These are phyloP conservation scores for Agrenia bidenticulata DNA, from an alignment of 2,888 invertebrate species.

Conservation along the genomic window DNA sequence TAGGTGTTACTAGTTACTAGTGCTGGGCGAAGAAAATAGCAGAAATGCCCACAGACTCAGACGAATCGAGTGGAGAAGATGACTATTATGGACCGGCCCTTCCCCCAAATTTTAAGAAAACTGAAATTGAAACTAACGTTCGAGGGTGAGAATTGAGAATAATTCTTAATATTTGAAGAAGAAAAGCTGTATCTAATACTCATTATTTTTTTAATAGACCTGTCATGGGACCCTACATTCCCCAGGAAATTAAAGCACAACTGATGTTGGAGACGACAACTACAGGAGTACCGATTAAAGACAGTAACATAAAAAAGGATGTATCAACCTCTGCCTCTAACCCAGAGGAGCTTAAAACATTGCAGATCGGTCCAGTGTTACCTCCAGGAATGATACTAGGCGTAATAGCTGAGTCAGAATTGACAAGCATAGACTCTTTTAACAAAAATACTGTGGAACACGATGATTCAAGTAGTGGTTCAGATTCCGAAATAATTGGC, in stretches of 20 bases:
- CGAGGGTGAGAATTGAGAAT: background rate
- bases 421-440: background rate
- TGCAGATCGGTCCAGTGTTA: conserved; percentile 28
- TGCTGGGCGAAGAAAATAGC: background rate
- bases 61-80: conserved; percentile 27
- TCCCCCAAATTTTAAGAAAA: conserved; percentile 31
- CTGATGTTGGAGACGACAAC: no score
- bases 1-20: no score
- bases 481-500: conserved; percentile 35
- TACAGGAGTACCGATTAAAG: background rate
- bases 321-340: background rate
- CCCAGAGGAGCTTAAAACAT: background rate
- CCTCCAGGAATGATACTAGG: conserved; percentile 21
- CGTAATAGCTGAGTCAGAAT: no score
- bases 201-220: background rate
- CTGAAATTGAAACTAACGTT: background rate
- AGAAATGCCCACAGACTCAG: conserved; percentile 6
- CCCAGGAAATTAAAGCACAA: no score
- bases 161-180: background rate
- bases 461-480: conserved; percentile 27
- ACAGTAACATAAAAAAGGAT: background rate
- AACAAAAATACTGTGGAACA: background rate
- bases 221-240: conserved; percentile 31
- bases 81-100: conserved; percentile 38
- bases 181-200: background rate